These are phyloP conservation scores for Chloroceryle inda DNA, from an alignment of 2,797 vertebrate genomes.

Conservation along the genomic window DNA sequence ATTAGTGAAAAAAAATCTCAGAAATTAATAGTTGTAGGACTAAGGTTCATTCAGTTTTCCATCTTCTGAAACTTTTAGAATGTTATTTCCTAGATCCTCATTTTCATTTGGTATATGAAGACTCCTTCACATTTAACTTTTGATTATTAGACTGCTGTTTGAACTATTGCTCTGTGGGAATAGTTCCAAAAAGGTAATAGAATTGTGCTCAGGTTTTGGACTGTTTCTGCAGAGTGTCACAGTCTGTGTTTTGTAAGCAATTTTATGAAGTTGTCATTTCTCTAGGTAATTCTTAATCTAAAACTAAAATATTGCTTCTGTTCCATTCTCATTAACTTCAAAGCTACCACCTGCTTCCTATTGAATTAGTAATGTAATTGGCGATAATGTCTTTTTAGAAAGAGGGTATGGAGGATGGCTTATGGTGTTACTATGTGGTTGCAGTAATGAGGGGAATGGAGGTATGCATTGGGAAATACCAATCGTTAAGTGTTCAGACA, in stretches of 20 bases:
- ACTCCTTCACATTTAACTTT: background rate
- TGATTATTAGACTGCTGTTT: background rate
- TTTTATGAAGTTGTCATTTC: slow-evolving; percentile 8
- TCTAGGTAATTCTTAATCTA: slow-evolving; percentile 25
- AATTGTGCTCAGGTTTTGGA: background rate
- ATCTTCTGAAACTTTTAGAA: background rate
- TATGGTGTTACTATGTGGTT: background rate
- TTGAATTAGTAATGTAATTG: slow-evolving; percentile 43
- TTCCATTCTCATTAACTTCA: slow-evolving; percentile 40
- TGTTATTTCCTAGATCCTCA: background rate
- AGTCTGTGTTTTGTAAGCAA: background rate
- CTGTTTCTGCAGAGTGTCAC: background rate
- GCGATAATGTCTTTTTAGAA: slow-evolving; percentile 6
- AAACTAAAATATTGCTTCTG: slow-evolving; percentile 36
- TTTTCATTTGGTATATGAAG: background rate
- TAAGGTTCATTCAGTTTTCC: background rate
- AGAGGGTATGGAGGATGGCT: background rate
- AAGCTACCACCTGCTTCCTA: slow-evolving; percentile 31
- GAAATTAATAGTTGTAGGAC: background rate
- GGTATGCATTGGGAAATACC: background rate
- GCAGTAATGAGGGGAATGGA: background rate
- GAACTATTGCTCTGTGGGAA: background rate
- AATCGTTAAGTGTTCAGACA: background rate
- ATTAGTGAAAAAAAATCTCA: background rate
- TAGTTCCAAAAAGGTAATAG: background rate